A percentile compares a stretch with the other conserved stretches of the same genome.
phyloP scores from a whole-genome alignment of 2,113 vertebrate species.

The Cisticola juncidis region DNA sequence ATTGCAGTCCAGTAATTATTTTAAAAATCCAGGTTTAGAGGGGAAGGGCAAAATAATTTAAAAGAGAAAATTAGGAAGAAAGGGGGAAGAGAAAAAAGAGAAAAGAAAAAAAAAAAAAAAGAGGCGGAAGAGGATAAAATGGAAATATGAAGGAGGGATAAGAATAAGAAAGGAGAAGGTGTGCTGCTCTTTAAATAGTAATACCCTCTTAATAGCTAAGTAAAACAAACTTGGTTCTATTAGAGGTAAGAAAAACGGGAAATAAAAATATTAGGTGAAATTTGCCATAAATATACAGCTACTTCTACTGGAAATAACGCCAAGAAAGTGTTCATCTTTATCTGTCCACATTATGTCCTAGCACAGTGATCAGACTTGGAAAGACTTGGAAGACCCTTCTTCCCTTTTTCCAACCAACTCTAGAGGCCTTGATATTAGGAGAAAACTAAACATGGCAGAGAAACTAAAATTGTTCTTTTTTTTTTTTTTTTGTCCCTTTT shows the following conservation, averaged over 20 bases:
- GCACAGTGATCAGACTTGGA: background rate
- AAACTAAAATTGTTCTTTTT: background rate
- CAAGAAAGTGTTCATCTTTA: background rate
- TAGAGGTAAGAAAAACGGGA: background rate
- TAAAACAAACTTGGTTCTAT: background rate
- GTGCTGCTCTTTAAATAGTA: background rate
- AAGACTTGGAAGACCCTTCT: background rate
- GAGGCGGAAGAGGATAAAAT: background rate
- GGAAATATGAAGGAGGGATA: background rate
- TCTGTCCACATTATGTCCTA: background rate
- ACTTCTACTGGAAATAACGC: fast-evolving
- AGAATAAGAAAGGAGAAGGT: background rate
- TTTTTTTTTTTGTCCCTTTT: background rate
- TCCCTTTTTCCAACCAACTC: background rate
- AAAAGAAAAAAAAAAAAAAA: background rate
- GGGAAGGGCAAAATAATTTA: background rate
- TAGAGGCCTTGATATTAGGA: background rate
- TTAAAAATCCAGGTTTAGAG: background rate
- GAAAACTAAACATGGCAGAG: too few species aligned
- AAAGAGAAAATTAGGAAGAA: background rate
- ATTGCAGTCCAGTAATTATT: background rate
- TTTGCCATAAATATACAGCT: background rate
- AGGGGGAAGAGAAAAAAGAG: fast-evolving
- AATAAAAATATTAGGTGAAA: background rate
- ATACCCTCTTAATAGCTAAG: background rate